These are phyloP conservation scores for Xenentodon cancila DNA, from an alignment of 2,797 vertebrate species.

Conservation along the genomic window DNA sequence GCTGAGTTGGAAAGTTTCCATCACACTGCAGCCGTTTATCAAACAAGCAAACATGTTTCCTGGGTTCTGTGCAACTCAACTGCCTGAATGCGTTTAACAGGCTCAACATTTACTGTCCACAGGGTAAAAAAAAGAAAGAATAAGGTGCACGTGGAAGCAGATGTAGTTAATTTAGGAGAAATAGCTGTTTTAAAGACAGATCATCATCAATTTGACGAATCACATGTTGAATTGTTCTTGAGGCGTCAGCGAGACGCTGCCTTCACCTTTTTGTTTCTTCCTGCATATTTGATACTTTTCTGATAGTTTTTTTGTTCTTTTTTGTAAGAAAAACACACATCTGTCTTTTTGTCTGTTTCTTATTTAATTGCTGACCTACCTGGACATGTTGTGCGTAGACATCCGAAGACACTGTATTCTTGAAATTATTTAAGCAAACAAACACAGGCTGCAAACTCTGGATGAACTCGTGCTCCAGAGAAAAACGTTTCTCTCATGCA, in stretches of 20 bases:
- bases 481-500: constrained; percentile 18
- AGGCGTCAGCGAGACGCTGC: no score
- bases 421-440: constrained; percentile 15
- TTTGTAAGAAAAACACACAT: constrained; percentile 1
- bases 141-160: background rate
- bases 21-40: no score
- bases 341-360: background rate
- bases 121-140: no score
- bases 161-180: background rate
- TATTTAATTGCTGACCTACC: background rate
- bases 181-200: no score
- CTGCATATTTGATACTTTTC: no score
- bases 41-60: background rate
- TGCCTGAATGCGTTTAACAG: background rate
- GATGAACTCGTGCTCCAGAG: constrained; percentile 23
- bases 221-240: no score
- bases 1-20: no score
- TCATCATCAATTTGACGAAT: no score
- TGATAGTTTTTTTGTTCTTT: no score
- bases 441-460: constrained; percentile 26
- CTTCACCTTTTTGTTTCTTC: no score
- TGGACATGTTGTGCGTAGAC: constrained; percentile 14
- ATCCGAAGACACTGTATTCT: constrained; percentile 36
- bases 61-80: background rate
- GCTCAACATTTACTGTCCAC: no score